Evolutionary conservation across 1,140 invertebrate genomes (phyloP).

Genomic region (Campoletis sonorensis): DNA sequence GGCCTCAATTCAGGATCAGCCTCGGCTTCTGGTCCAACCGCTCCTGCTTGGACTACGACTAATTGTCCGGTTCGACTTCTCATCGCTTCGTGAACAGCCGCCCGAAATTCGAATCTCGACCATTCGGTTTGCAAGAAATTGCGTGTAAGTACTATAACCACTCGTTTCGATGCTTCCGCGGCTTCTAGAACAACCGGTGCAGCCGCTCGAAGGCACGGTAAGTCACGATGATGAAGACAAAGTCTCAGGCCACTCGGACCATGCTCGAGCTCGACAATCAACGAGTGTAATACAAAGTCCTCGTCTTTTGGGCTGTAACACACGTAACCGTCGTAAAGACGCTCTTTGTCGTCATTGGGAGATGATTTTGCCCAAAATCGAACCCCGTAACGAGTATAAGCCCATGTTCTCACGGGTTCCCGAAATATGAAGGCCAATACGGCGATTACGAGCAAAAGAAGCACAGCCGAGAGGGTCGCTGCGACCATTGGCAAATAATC

Average conservation of each 20-base stretch:
- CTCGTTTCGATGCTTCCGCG: constrained; percentile 88
- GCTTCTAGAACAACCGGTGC: constrained; percentile 89
- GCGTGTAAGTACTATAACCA: constrained; percentile 88
- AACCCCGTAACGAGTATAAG: constrained; percentile 91
- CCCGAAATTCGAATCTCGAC: constrained; percentile 89
- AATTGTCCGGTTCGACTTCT: constrained; percentile 89
- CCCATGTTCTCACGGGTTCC: constrained; percentile 90
- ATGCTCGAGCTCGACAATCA: constrained; percentile 90
- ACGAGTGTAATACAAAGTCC: constrained; percentile 89
- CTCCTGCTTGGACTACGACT: constrained; percentile 90
- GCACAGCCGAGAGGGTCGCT: constrained; percentile 84
- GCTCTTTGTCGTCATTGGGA: constrained; percentile 84
- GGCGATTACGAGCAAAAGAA: constrained; percentile 85
- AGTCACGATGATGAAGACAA: constrained; percentile 90
- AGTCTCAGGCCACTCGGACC: constrained; percentile 84
- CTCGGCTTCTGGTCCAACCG: constrained; percentile 86
- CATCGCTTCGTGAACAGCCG: constrained; percentile 90
- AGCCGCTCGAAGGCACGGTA: constrained; percentile 86
- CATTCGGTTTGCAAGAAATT: constrained; percentile 92
- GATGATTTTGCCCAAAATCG: constrained; percentile 80
- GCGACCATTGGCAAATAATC: constrained; percentile 91
- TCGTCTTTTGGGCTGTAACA: constrained; percentile 96
- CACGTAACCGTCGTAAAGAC: constrained; percentile 94
- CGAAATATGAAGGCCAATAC: constrained; percentile 90
- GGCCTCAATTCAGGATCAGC: constrained; percentile 91